phyloP scores from a whole-genome alignment of 2,888 invertebrate species.

The Agonopterix arenella region DNA sequence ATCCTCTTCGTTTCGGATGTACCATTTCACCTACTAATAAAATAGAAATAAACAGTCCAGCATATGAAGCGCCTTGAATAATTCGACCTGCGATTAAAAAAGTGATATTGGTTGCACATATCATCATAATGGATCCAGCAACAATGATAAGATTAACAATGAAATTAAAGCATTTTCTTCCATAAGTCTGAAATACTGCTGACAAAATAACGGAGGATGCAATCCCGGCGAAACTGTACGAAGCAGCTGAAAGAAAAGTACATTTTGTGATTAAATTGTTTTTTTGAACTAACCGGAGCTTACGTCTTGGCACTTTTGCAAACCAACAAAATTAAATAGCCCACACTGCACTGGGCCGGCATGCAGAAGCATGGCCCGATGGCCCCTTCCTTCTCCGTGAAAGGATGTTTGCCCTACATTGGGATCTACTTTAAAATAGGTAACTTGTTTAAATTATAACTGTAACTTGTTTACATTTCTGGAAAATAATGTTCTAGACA shows the following conservation, averaged over 20 bases:
- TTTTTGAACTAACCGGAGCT: neutral
- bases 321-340: neutral
- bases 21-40: constrained; percentile 16
- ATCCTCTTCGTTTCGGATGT: constrained; percentile 17
- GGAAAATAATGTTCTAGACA: too few relatives aligned
- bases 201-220: constrained; percentile 15
- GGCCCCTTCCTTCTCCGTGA: too few relatives aligned
- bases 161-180: constrained; percentile 14
- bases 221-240: constrained; percentile 4
- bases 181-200: constrained; percentile 16
- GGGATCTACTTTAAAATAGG: too few relatives aligned
- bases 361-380: too few relatives aligned
- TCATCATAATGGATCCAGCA: constrained; percentile 13
- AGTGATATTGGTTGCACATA: constrained; percentile 12
- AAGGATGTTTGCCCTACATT: too few relatives aligned
- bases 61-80: constrained; percentile 16
- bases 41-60: constrained; percentile 12
- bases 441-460: too few relatives aligned
- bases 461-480: too few relatives aligned
- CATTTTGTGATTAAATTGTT: neutral
- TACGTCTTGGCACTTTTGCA: too few relatives aligned
- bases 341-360: neutral
- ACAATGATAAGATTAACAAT: constrained; percentile 12
- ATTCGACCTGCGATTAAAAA: constrained; percentile 13
- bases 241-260: constrained; percentile 5